A percentile compares a stretch with the other conserved stretches of the same genome.
Evolutionary conservation across 2,113 vertebrate genomes (phyloP).

Genomic region (Tragelaphus buxtoni): DNA sequence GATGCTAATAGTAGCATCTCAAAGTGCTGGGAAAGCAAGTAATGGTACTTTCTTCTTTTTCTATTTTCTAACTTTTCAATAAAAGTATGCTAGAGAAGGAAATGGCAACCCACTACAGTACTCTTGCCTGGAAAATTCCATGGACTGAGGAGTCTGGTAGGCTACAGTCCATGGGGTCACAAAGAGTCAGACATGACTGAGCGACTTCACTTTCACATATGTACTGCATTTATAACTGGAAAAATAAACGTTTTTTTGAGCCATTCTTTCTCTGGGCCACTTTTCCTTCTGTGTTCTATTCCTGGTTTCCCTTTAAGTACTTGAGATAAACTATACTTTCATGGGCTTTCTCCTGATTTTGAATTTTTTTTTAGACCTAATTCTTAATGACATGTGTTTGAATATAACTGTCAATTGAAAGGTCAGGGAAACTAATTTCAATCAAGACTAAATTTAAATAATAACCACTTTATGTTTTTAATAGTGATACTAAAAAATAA

Average conservation of each 20-base stretch:
- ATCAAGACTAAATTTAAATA: neutral
- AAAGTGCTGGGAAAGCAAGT: neutral
- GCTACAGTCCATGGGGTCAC: no score
- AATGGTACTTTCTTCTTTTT: neutral
- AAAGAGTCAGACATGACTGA: no score
- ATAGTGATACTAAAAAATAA: neutral
- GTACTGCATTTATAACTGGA: neutral
- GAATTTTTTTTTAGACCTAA: neutral
- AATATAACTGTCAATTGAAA: constrained; percentile 12
- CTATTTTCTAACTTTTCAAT: neutral
- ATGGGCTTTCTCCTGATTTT: neutral
- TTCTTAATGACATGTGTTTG: neutral
- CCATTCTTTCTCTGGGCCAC: neutral
- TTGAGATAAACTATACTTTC: neutral
- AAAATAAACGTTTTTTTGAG: neutral
- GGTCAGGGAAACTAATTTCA: constrained; percentile 5
- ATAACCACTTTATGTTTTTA: neutral
- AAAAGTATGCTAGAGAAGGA: neutral
- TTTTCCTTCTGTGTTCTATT: constrained; percentile 3
- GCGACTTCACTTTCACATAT: neutral
- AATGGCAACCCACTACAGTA: no score
- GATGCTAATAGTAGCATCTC: neutral
- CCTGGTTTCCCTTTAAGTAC: constrained; percentile 1
- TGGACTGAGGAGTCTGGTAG: no score
- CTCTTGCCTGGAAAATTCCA: no score